Evolutionary conservation across 2,113 vertebrate species (phyloP).

Genomic region (Raphicerus campestris): DNA sequence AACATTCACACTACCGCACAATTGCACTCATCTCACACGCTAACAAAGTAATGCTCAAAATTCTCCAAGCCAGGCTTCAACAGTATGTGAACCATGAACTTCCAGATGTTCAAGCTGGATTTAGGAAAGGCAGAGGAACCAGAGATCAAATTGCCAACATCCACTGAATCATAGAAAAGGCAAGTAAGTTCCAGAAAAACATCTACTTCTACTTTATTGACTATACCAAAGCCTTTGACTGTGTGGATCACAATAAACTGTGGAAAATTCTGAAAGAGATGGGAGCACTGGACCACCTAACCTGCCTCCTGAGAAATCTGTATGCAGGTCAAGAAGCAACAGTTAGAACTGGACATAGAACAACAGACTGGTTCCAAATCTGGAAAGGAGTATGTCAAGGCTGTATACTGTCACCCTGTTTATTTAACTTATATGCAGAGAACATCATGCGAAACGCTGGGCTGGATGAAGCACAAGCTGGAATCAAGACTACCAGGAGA

Average conservation of each 20-base stretch:
- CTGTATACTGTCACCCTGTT: too few relatives aligned
- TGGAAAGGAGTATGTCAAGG: too few relatives aligned
- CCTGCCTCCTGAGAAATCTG: too few relatives aligned
- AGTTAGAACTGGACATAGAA: too few relatives aligned
- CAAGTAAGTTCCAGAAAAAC: not conserved
- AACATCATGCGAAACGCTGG: too few relatives aligned
- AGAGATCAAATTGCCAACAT: not conserved
- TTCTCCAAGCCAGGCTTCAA: not conserved
- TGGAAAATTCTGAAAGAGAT: too few relatives aligned
- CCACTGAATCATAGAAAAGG: not conserved
- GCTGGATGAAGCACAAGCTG: too few relatives aligned
- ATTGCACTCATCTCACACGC: not conserved
- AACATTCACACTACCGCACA: not conserved
- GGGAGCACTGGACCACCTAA: too few relatives aligned
- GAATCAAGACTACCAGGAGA: not conserved
- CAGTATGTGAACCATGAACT: not conserved
- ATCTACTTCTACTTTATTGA: not conserved
- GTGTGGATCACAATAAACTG: too few relatives aligned
- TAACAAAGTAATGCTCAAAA: not conserved
- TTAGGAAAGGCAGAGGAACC: not conserved
- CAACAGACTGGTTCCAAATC: too few relatives aligned
- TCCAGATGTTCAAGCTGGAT: not conserved
- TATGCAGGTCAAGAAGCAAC: too few relatives aligned
- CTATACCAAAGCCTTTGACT: not conserved
- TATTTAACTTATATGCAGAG: too few relatives aligned